Percentiles rank a stretch among this genome's conserved stretches.
Evolutionary conservation across 2,888 invertebrate genomes (phyloP).

Genomic region (Temnothorax rugatulus): DNA sequence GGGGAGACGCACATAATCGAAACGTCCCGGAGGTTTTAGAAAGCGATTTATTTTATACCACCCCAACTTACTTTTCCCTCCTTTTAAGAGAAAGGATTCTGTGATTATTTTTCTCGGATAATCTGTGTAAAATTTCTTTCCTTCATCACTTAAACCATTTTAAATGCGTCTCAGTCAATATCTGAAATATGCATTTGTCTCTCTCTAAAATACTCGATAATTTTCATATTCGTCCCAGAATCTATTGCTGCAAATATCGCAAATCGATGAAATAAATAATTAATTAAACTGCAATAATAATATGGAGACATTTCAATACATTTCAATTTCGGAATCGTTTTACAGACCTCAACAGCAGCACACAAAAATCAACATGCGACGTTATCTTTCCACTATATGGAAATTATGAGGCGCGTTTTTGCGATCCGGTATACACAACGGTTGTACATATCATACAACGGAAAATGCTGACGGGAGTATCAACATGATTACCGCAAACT

Average conservation of each 20-base stretch:
- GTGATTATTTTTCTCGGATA: constrained; percentile 2
- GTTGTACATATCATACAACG: not conserved
- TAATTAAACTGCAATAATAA: not conserved
- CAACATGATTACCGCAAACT: constrained; percentile 23
- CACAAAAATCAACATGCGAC: not conserved
- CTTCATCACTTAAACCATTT: not conserved
- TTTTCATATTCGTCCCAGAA: not conserved
- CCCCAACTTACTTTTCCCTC: not conserved
- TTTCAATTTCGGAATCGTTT: not conserved
- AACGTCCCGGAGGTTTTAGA: constrained; percentile 2
- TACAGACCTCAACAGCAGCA: not conserved
- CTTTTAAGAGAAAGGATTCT: not conserved
- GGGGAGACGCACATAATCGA: constrained; percentile 2
- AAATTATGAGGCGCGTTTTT: not conserved
- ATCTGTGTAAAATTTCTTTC: not conserved
- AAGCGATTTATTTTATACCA: constrained; percentile 7
- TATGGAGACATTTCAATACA: not conserved
- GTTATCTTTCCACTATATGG: not conserved
- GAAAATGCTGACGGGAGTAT: not conserved
- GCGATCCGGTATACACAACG: not conserved
- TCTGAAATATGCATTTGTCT: not conserved
- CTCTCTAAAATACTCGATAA: not conserved
- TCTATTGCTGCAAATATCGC: not conserved
- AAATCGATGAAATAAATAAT: not conserved
- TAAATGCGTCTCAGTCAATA: not conserved